Conservation (phyloP, 1,140 invertebrate genomes). For the Rhopalosiphum maidis region DNA sequence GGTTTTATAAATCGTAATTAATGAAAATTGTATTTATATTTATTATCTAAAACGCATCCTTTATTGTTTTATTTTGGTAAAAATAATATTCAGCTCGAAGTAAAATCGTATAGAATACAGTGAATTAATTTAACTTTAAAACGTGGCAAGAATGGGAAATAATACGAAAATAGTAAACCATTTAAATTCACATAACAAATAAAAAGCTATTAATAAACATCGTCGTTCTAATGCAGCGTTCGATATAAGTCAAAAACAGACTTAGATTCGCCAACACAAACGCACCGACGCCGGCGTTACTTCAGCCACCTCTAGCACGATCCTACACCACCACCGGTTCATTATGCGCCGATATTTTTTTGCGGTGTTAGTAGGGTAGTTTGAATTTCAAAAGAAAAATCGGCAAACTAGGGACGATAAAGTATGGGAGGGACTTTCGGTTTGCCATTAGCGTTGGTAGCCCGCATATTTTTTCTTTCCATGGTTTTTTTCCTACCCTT, state of each 20-base stretch:
- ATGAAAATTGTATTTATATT: not conserved
- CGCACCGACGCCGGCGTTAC: not conserved
- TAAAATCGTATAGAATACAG: not conserved
- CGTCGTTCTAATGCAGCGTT: slow-evolving; percentile 39
- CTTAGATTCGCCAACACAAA: not conserved
- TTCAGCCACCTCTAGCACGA: not conserved
- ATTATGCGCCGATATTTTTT: slow-evolving; percentile 43
- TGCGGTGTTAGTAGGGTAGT: slow-evolving; percentile 14
- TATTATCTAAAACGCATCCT: not conserved
- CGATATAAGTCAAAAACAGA: slow-evolving; percentile 48
- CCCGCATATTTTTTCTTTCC: slow-evolving; percentile 49
- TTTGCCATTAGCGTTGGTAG: slow-evolving; percentile 50
- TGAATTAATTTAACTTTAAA: slow-evolving; percentile 14
- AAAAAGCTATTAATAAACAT: slow-evolving; percentile 52
- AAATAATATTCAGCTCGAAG: not conserved
- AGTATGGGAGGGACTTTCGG: slow-evolving; percentile 40
- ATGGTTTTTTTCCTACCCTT: slow-evolving; percentile 20
- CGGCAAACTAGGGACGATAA: slow-evolving; percentile 22
- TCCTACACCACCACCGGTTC: not conserved
- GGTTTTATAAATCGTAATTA: no score
- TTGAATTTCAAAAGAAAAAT: slow-evolving; percentile 54
- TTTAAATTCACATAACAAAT: slow-evolving; percentile 40
- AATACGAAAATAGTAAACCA: not conserved
- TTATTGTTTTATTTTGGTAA: not conserved
- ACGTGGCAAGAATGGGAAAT: not conserved